Base-by-base conservation (phyloP, 2,797 vertebrate genomes). In the Megaceryle alcyon region DNA sequence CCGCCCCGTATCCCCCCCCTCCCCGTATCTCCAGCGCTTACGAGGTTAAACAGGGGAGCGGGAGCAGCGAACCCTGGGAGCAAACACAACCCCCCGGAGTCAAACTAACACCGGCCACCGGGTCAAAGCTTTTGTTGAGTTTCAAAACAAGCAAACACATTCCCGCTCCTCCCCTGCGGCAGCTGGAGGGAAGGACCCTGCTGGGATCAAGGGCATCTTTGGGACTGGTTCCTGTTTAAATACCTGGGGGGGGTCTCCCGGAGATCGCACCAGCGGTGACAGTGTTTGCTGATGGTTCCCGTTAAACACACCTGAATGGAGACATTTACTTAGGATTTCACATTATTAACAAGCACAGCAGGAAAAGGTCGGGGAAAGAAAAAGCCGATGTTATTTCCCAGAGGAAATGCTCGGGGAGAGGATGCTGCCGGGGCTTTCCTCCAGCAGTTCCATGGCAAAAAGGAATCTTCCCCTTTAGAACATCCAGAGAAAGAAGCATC, bases 311-410 rank as follows among this genome's bases (percentile, higher is more conserved):
- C 90, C 88, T 4, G 85, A 76, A 81, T 59, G 87, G 82, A 78
- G 93, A 86, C 77, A 86, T 96, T 95, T 90, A 81, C 85, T 73
- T 57, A 72, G 93, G 68, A 88, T 57, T 92, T 60, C 72, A 19
- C 28, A 0, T 20, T 64, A 83, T 54, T 44, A 82, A 23, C 59
- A 59, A 63, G 63, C 46, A 22, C 22, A 7, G 72, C 57, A 54
- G 85, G 82, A 69, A 96, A 96, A 94, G 82, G 90, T 92, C 85
- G 13, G 60, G 72, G 35, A 71, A 87, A 69, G 15, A 69, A 29
- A 64, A 60, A 63, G 3, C 18, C 1, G 4, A 9, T 15, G 28
- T 59, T 65, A 90, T 88, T 92, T 94, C 95, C 93, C 80, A 3
- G 17, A 49, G 76, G 92, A 63, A 73, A 64, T 2, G 5, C 75